phyloP scores from a whole-genome alignment of 2,888 invertebrate genomes.

The Carpatolechia fugitivella region DNA sequence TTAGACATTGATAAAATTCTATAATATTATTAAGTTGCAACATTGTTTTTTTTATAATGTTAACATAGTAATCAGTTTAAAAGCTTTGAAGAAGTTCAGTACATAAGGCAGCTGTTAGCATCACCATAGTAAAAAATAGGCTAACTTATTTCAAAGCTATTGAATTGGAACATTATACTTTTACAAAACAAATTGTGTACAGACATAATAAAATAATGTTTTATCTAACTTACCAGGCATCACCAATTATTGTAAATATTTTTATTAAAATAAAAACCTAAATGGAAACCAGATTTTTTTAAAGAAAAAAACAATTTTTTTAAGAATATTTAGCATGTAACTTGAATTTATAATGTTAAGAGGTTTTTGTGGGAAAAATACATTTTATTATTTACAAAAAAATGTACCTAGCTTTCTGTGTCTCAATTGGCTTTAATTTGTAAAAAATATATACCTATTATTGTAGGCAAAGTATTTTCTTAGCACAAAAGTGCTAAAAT shows the following conservation, averaged over 20 bases:
- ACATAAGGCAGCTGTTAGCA: conserved; percentile 8
- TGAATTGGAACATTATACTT: not conserved
- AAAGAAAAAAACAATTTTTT: not conserved
- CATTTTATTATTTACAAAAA: too few relatives aligned
- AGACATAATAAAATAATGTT: too few relatives aligned
- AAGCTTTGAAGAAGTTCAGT: conserved; percentile 1
- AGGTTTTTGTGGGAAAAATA: not conserved
- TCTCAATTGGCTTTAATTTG: conserved; percentile 16
- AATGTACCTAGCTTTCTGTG: conserved; percentile 18
- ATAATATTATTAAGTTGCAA: too few relatives aligned
- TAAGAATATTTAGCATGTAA: conserved; percentile 6
- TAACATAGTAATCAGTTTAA: not conserved
- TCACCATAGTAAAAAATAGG: not conserved
- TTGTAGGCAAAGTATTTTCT: conserved; percentile 13
- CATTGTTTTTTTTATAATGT: too few relatives aligned
- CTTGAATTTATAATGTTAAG: not conserved
- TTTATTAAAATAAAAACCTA: not conserved
- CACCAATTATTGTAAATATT: conserved; percentile 1
- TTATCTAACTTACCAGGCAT: not conserved
- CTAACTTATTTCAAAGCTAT: not conserved
- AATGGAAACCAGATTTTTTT: not conserved
- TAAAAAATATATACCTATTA: not conserved
- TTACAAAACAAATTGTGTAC: not conserved
- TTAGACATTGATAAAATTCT: too few relatives aligned
- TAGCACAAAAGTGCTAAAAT: not conserved